Evolutionary conservation across 2,797 vertebrate genomes (phyloP), one percentile per base, ranked within the genome.

Genomic region (Epinephelus awoara): DNA sequence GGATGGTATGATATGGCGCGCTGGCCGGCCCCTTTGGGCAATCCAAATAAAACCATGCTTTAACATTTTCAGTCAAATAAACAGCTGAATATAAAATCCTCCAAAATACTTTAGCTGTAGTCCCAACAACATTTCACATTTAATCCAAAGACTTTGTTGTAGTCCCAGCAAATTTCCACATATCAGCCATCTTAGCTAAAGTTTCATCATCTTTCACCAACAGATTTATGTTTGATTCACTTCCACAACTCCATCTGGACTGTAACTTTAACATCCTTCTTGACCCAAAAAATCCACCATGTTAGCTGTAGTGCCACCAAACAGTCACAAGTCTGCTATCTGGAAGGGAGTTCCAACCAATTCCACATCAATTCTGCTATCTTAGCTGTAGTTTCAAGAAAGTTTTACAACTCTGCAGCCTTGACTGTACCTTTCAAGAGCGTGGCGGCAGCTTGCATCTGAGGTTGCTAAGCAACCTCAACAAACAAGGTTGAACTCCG

Each of bases 101-200:
- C 2, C 9, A 44, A 46, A 64, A 68, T 21, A 56, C 66, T 15
- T 56, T 46, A 67, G 9, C 69, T 64, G 44, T 47, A 27, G n/a
- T 38, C 21, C 18, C 29, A 80, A 19, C 40, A 0, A 34, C 19
- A 18, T 13, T 59, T 54, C 21, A 52, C 9, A 38, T 34, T 34
- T 34, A 34, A 34, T 34, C 34, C 34, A 34, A 8, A 49, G 27
- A 21, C 38, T 21, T 40, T n/a, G 12, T 42, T 21, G 25, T 44
- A 70, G 57, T 14, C 15, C 21, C 21, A 42, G 25, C 12, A 27
- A 55, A 21, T 34, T 7, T 47, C 23, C 14, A 58, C 34, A 69
- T 19, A 1, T 13, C 18, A 1, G 3, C 44, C 15, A 50, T 25
- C 23, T 10, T 29, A n/a, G 6, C n/a, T 21, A 11, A 6, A 44